Evolutionary conservation across 2,113 vertebrate species (phyloP).

Genomic region (Euleptes europaea): DNA sequence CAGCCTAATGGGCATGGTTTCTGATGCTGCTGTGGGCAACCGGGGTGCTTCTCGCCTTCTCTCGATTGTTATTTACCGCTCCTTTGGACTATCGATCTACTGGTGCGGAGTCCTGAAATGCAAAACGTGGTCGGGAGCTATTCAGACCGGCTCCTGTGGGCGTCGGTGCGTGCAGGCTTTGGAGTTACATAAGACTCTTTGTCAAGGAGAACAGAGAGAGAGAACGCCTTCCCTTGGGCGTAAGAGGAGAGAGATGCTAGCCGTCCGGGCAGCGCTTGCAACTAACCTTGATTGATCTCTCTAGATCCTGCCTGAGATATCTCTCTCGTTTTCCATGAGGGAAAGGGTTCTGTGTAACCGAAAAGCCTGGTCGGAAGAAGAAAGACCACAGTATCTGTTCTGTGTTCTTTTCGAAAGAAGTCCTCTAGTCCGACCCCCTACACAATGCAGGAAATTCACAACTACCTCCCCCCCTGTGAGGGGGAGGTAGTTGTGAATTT

Average conservation of each 20-base stretch:
- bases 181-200: conserved; percentile 9
- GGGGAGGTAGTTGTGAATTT: too few species aligned
- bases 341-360: not conserved
- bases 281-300: not conserved
- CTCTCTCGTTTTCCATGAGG: not conserved
- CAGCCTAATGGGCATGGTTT: too few species aligned
- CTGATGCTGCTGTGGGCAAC: not conserved
- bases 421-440: too few species aligned
- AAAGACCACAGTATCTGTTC: not conserved
- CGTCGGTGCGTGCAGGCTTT: not conserved
- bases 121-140: too few species aligned
- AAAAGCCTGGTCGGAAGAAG: not conserved
- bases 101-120: not conserved
- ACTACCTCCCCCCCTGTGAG: too few species aligned
- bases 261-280: not conserved
- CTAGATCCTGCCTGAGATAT: not conserved
- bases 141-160: not conserved
- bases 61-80: too few species aligned
- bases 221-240: not conserved
- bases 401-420: not conserved
- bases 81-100: too few species aligned
- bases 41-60: not conserved
- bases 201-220: not conserved
- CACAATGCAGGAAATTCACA: too few species aligned
- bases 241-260: not conserved